Conservation (phyloP, 2,888 invertebrate species). For the Epirrhoe alternata region DNA sequence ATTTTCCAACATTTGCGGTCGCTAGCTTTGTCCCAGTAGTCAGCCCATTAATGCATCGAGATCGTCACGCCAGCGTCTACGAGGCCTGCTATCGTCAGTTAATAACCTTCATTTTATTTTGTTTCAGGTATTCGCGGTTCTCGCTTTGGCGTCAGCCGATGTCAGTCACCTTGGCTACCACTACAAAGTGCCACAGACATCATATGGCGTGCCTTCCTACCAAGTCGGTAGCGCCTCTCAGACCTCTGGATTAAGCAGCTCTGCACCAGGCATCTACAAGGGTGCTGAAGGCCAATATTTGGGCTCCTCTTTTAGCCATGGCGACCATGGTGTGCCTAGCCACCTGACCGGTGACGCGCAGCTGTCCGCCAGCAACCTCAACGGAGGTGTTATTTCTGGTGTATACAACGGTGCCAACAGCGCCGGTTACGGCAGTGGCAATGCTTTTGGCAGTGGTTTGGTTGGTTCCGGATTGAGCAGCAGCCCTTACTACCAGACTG, state of each 20-base stretch:
- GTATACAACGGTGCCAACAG: slow-evolving; percentile 13
- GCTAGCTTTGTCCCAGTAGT: too few relatives aligned
- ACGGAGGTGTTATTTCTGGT: slow-evolving; percentile 15
- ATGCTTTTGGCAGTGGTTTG: slow-evolving; percentile 17
- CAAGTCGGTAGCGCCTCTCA: slow-evolving; percentile 51
- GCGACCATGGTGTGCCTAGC: slow-evolving; percentile 22
- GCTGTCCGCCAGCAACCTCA: slow-evolving; percentile 23
- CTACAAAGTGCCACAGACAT: slow-evolving; percentile 73
- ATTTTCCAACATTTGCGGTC: too few relatives aligned
- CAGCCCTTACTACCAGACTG: slow-evolving; percentile 31
- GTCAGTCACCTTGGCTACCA: slow-evolving; percentile 67
- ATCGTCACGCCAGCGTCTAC: too few relatives aligned
- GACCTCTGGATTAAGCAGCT: slow-evolving; percentile 46
- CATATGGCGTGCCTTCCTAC: slow-evolving; percentile 72
- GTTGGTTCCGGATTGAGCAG: slow-evolving; percentile 21
- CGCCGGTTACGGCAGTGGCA: slow-evolving; percentile 12
- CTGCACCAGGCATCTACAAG: slow-evolving; percentile 43
- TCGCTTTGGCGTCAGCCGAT: slow-evolving; percentile 68
- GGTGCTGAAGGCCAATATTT: slow-evolving; percentile 41
- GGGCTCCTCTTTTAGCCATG: slow-evolving; percentile 38
- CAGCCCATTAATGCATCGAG: too few relatives aligned
- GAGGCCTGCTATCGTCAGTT: too few relatives aligned
- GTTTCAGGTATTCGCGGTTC: slow-evolving; percentile 65
- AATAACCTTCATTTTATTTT: slow-evolving; percentile 27
- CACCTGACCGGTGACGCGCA: slow-evolving; percentile 29